phyloP scores from a whole-genome alignment of 2,888 invertebrate species.

The Sinohyriopsis cumingii region DNA sequence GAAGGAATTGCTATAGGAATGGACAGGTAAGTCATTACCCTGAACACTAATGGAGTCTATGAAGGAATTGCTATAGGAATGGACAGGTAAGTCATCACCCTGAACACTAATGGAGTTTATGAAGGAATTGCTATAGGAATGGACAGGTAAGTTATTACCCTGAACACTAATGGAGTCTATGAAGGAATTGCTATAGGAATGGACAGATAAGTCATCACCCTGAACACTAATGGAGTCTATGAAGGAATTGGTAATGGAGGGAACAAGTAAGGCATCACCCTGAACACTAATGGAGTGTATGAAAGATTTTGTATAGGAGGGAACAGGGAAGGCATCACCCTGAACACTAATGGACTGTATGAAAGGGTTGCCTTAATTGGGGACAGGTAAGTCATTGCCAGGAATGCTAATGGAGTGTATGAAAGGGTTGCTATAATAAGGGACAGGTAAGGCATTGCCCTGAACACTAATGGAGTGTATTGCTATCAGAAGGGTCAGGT shows the following conservation, averaged over 20 bases:
- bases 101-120: too few relatives aligned
- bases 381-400: slow-evolving; percentile 84
- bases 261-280: slow-evolving; percentile 84
- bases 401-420: slow-evolving; percentile 96
- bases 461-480: slow-evolving; percentile 96
- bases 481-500: slow-evolving; percentile 92
- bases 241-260: slow-evolving; percentile 99
- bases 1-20: slow-evolving; percentile 99
- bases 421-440: slow-evolving; percentile 99
- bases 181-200: slow-evolving; percentile 79
- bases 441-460: slow-evolving; percentile 84
- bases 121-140: slow-evolving; percentile 74
- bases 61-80: slow-evolving; percentile 99
- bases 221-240: slow-evolving; percentile 96
- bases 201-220: slow-evolving; percentile 83
- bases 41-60: slow-evolving; percentile 96
- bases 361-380: slow-evolving; percentile 99
- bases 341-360: slow-evolving; percentile 96
- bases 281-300: slow-evolving; percentile 96
- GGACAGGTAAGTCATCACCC: slow-evolving; percentile 74
- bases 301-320: slow-evolving; percentile 97
- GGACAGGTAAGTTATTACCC: too few relatives aligned
- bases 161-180: too few relatives aligned
- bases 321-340: slow-evolving; percentile 80
- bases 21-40: slow-evolving; percentile 84